Percentiles rank a stretch among this genome's conserved stretches.
phyloP scores from a whole-genome alignment of 2,797 vertebrate species.

The Xenentodon cancila region DNA sequence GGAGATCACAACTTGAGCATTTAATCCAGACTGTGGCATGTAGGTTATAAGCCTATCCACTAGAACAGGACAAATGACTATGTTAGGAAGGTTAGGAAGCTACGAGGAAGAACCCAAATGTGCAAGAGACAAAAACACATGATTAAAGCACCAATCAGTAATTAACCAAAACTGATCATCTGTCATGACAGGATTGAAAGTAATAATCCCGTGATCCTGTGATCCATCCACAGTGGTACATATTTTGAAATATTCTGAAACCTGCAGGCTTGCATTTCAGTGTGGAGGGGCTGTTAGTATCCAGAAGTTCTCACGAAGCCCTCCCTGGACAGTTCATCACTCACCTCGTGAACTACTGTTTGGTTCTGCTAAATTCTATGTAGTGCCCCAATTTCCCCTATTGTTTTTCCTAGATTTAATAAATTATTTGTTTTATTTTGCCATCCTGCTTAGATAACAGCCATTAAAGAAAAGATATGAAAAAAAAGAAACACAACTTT shows the following conservation, averaged over 20 bases:
- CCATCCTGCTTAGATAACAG: conserved; percentile 31
- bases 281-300: too few relatives aligned
- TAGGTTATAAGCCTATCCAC: conserved; percentile 26
- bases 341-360: too few relatives aligned
- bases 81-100: conserved; percentile 54
- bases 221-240: too few relatives aligned
- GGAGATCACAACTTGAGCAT: conserved; percentile 28
- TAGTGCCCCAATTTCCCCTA: neutral
- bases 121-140: conserved; percentile 22
- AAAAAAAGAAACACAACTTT: too few relatives aligned
- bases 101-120: conserved; percentile 6
- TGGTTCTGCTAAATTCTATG: too few relatives aligned
- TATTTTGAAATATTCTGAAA: too few relatives aligned
- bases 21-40: conserved; percentile 16
- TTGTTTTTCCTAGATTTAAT: conserved; percentile 19
- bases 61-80: conserved; percentile 56
- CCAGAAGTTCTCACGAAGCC: too few relatives aligned
- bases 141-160: conserved; percentile 12
- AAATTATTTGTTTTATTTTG: conserved; percentile 23
- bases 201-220: too few relatives aligned
- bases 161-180: conserved; percentile 24
- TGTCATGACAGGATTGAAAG: neutral
- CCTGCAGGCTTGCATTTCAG: too few relatives aligned
- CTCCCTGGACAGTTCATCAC: too few relatives aligned
- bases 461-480: conserved; percentile 3